Conservation (phyloP, 2,797 vertebrate species). For the Pithecia hirsuta region DNA sequence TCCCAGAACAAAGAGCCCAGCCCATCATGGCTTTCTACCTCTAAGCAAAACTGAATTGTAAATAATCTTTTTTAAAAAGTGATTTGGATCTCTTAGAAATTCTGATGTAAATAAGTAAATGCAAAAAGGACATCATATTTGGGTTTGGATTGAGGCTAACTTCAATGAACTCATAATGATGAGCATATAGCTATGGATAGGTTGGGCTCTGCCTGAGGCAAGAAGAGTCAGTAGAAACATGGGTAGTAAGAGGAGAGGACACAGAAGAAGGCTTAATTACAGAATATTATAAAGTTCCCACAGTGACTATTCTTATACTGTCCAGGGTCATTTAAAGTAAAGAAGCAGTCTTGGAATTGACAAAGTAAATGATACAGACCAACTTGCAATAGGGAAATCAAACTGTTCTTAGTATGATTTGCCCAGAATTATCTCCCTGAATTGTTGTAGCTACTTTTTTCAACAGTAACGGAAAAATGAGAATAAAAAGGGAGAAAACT, state of each 20-base stretch:
- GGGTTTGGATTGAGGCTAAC: background rate
- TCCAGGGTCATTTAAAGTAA: background rate
- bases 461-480: background rate
- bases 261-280: background rate
- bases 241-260: background rate
- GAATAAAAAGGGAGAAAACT: conserved; percentile 41
- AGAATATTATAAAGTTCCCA: background rate
- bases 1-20: background rate
- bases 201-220: background rate
- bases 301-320: background rate
- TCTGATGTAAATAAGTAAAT: background rate
- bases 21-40: background rate
- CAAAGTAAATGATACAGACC: background rate
- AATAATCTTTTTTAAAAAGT: background rate
- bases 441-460: background rate
- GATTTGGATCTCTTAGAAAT: background rate
- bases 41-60: conserved; percentile 14
- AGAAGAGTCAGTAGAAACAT: background rate
- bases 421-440: background rate
- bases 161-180: background rate
- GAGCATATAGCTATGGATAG: background rate
- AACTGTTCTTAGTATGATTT: background rate
- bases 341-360: background rate
- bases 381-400: background rate
- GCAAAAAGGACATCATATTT: background rate